Evolutionary conservation across 2,113 vertebrate genomes (phyloP), one percentile per base, ranked within the genome.

Genomic region (Prunella himalayana): DNA sequence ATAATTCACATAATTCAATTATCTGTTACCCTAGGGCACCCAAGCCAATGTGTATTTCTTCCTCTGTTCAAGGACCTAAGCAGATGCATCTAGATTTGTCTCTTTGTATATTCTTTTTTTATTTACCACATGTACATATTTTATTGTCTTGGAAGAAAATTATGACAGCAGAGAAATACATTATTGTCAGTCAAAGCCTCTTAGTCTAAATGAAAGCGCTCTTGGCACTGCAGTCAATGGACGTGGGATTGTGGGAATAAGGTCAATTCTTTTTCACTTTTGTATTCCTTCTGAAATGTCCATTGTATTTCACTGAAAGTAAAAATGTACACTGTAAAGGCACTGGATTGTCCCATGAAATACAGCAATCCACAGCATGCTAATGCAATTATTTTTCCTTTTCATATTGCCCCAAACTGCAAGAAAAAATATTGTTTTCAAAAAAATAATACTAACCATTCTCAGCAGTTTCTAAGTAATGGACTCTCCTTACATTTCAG

Each of bases 291-390:
- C n/a, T 95, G 94, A 95, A 95, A 95, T 72, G 61, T 75, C 78
- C 81, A 92, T 95, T 97, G 83, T 95, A 51, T 91, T 96, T 92
- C 78, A 63, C 65, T 83, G 83, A 76, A 96, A 96, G 71, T 96
- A 80, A 91, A 96, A 91, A 92, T 76, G 35, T 60, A 86, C 57
- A 89, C 82, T 79, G 86, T 64, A 94, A 92, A 95, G 69, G 41
- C 61, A 71, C 14, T 84, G 85, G 78, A 70, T 94, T 88, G 78
- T 95, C 78, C 69, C 57, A 44, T 44, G 83, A 95, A 94, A 79
- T 83, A 76, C 78, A 83, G 53, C 75, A 88, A 91, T 81, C 54
- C 70, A 51, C 66, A 82, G 50, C 70, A 87, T 50, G 53, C 76
- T 93, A 95, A 76, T 0, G 0, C 28, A 25, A 3, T 66, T 59